Conservation (phyloP, 2,888 invertebrate species). For the Tryphoninae sp. region DNA sequence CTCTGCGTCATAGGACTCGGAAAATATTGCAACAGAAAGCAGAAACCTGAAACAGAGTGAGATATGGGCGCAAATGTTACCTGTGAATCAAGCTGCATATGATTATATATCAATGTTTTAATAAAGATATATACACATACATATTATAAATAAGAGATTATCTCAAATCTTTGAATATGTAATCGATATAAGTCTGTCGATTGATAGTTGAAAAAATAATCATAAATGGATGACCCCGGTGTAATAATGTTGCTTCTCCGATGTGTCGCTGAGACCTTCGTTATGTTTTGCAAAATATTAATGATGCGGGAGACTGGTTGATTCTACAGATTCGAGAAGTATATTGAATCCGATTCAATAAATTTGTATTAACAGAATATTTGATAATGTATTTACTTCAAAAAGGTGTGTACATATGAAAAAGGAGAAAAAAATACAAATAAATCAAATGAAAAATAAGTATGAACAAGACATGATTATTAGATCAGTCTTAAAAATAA, state of each 20-base stretch:
- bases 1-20: slow-evolving; percentile 16
- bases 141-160: slow-evolving; percentile 66
- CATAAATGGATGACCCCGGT: slow-evolving; percentile 26
- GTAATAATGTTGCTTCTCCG: slow-evolving; percentile 26
- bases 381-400: no score
- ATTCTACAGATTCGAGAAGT: background rate
- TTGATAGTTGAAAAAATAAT: slow-evolving; percentile 11
- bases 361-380: no score
- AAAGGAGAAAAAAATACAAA: no score
- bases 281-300: no score
- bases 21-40: slow-evolving; percentile 39
- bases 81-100: slow-evolving; percentile 78
- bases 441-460: no score
- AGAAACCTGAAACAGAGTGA: slow-evolving; percentile 42
- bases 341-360: background rate
- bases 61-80: slow-evolving; percentile 76
- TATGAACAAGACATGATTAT: no score
- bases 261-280: background rate
- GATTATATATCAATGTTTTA: slow-evolving; percentile 76
- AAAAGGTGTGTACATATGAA: no score
- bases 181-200: slow-evolving; percentile 22
- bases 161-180: slow-evolving; percentile 67
- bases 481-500: no score
- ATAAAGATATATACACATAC: slow-evolving; percentile 73
- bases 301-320: no score